Conservation (phyloP, 1,140 invertebrate species). For the Drosophila sturtevanti region DNA sequence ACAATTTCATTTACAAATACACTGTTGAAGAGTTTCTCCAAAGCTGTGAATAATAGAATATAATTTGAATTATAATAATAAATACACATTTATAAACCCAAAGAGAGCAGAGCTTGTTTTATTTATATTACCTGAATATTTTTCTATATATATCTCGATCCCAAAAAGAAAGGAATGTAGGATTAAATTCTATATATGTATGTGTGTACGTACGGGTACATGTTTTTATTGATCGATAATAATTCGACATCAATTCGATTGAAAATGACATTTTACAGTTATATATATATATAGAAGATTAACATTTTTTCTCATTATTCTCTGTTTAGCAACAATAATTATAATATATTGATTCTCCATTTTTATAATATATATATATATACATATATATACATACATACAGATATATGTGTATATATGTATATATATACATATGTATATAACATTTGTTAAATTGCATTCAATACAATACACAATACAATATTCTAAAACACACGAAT, state of each 20-base stretch:
- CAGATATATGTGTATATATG: conserved; percentile 20
- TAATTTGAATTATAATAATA: conserved; percentile 54
- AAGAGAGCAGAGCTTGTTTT: too few relatives aligned
- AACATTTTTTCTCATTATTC: conserved; percentile 48
- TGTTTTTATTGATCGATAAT: conserved; percentile 46
- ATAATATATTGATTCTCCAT: too few relatives aligned
- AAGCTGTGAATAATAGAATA: conserved; percentile 66
- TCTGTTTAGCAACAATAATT: conserved; percentile 67
- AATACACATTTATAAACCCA: conserved; percentile 32
- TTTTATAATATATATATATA: too few relatives aligned
- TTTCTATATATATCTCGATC: too few relatives aligned
- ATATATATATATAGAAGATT: conserved; percentile 57
- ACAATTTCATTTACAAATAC: too few relatives aligned
- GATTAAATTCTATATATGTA: too few relatives aligned
- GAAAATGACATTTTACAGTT: conserved; percentile 67
- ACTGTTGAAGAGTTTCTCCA: conserved; percentile 33
- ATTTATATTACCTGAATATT: too few relatives aligned
- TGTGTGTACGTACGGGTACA: conserved; percentile 8
- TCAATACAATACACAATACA: conserved; percentile 58
- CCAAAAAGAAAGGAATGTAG: too few relatives aligned
- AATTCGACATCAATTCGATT: conserved; percentile 65
- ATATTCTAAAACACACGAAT: conserved; percentile 75
- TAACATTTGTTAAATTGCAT: conserved; percentile 61
- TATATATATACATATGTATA: conserved; percentile 26
- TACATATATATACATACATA: too few relatives aligned